Base-by-base conservation (phyloP, 37 sponge, comb jelly and placozoan genomes). In the Hormiphora californensis region DNA sequence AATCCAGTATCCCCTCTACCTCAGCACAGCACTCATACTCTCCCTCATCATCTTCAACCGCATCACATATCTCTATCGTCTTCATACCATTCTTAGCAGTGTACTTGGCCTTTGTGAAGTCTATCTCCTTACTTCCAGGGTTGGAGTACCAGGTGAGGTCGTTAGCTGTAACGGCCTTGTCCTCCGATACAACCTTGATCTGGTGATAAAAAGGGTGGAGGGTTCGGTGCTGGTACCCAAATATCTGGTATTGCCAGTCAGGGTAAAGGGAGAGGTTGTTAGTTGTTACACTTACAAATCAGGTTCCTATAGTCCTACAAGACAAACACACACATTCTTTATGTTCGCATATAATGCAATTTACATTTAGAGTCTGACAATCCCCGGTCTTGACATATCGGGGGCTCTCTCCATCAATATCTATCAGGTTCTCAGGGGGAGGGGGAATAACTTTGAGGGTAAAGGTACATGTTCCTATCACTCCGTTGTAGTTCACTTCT, bases 331-430 rank as follows among this genome's bases (percentile, higher is more conserved):
- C n/a, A n/a, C n/a, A n/a, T n/a, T n/a, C n/a, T n/a, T n/a, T n/a
- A n/a, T n/a, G n/a, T n/a, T n/a, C n/a, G n/a, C n/a, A n/a, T n/a
- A n/a, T n/a, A n/a, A n/a, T n/a, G n/a, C n/a, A n/a, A n/a, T n/a
- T n/a, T n/a, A n/a, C n/a, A n/a, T n/a, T n/a, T n/a, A 65, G 1
- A 17, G 67, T 65, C 37, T 65, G 67, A 33, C 67, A 65, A 33
- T 65, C 67, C 17, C 67, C 67, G 11, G 32, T 39, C 33, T 65
- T 65, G 7, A 65, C 67, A 33, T 36, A 35, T 65, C 37, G 32
- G 67, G 67, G 67, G 38, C 38, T 36, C 38, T 65, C 67, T 31
- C 67, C 67, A 2, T 65, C 67, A 7, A 65, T 65, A 38, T 65
- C 67, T 2, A 33, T 27, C 8, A 65, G 32, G n/a, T 57, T 57